Base-by-base conservation (phyloP, 2,797 vertebrate genomes). In the Yasuhikotakia modesta region DNA sequence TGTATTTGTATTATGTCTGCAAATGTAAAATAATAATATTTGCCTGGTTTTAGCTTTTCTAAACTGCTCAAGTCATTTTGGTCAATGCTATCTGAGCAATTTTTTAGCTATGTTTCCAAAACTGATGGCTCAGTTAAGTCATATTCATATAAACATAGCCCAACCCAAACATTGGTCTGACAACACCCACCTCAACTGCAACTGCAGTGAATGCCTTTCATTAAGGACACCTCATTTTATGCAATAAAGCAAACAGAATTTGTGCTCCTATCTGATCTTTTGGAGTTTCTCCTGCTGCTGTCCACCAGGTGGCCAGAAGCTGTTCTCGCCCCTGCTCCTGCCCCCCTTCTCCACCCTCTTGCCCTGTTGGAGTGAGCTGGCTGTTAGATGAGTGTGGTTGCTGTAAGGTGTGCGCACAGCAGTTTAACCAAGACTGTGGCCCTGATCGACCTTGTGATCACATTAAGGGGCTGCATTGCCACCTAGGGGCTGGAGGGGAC, bases 381-480 rank as follows among this genome's bases (percentile, higher is more conserved):
- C 89, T 90, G 81, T 84, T 78, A 0, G 92, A 94, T 68, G 76
- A 76, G 58, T 94, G 93, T 3, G 90, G 90, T 77, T 94, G 93
- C 88, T 94, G 93, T 78, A 93, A 90, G 80, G 87, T 92, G 24
- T 94, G 93, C 2, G 91, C 93, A 0, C 84, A 85, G 69, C 93
- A 94, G 88, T 93, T 92, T 79, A 93, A 93, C 24, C 84, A 94
- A 77, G 91, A 93, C 85, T 94, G 93, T 68, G 85, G 89, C 14
- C 35, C 81, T 7, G 79, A 81, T 0, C 77, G 88, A 79, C 93
- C 91, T 32, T 94, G 93, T 0, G 93, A 94, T 83, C 91, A 93
- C 86, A 92, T 94, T 83, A 94, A 93, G 86, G 93, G 93, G 24
- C 90, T 94, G 53, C 90, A 78, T 85, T 94, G 93, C 89, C 90